These are phyloP conservation scores for Physella acuta DNA, from an alignment of 1,140 invertebrate species.

Conservation along the genomic window DNA sequence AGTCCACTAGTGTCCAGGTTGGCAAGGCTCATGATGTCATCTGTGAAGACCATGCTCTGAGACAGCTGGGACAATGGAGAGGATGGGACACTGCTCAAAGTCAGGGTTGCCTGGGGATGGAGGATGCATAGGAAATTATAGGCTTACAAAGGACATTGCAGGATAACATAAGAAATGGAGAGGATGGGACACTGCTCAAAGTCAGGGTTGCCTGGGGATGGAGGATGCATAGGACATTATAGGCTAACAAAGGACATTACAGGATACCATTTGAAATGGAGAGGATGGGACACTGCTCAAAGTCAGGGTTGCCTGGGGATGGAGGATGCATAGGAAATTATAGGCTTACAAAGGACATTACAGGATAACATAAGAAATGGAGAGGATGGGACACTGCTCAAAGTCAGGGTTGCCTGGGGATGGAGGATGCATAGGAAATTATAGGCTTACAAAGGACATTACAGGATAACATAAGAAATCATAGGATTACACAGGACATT, in stretches of 20 bases:
- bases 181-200: slow-evolving; percentile 31
- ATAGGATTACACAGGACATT: too few relatives aligned
- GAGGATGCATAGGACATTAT: background rate
- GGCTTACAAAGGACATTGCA: too few relatives aligned
- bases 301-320: slow-evolving; percentile 20
- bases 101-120: slow-evolving; percentile 14
- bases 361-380: slow-evolving; percentile 41
- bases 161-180: slow-evolving; percentile 42
- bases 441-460: too few relatives aligned
- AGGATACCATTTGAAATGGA: slow-evolving; percentile 41
- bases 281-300: slow-evolving; percentile 34
- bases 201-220: slow-evolving; percentile 21
- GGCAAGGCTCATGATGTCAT: slow-evolving; percentile 54
- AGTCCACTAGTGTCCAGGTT: slow-evolving; percentile 41
- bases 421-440: background rate
- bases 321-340: background rate
- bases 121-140: background rate
- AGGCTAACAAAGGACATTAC: too few relatives aligned
- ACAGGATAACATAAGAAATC: too few relatives aligned
- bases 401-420: slow-evolving; percentile 22
- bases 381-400: slow-evolving; percentile 34
- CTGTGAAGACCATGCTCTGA: slow-evolving; percentile 52
- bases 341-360: too few relatives aligned
- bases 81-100: slow-evolving; percentile 31
- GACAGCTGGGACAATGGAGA: slow-evolving; percentile 45